phyloP scores from a whole-genome alignment of 2,888 invertebrate genomes.

The Campoplex nolae region DNA sequence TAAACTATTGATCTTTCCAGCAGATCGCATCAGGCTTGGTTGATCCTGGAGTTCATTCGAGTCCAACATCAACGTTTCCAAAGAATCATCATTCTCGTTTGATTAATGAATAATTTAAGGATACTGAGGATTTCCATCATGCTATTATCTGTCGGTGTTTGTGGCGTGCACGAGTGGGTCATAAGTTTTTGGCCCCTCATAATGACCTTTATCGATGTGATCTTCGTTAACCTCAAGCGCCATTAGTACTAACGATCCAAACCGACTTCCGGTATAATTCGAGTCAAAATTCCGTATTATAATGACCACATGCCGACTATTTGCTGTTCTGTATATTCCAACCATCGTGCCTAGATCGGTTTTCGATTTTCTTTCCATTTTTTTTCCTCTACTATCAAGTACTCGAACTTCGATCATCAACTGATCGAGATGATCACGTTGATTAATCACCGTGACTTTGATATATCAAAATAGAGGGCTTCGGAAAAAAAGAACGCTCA shows the following conservation, averaged over 20 bases:
- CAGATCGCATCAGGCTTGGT: background rate
- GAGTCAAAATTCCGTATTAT: background rate
- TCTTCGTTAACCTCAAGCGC: slow-evolving; percentile 56
- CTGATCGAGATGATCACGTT: slow-evolving; percentile 35
- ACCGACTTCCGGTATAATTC: slow-evolving; percentile 36
- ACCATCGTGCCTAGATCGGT: slow-evolving; percentile 5
- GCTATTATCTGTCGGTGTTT: background rate
- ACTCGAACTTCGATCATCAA: slow-evolving; percentile 30
- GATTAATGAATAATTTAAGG: background rate
- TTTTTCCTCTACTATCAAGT: background rate
- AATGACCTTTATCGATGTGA: slow-evolving; percentile 26
- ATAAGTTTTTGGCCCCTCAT: background rate
- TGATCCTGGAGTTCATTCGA: background rate
- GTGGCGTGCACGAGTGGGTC: slow-evolving; percentile 2
- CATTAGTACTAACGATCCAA: slow-evolving; percentile 64
- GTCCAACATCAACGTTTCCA: background rate
- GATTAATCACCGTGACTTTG: slow-evolving; percentile 54
- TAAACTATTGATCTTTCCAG: background rate
- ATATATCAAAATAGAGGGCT: slow-evolving; percentile 1
- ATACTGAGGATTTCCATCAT: background rate
- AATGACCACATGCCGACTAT: background rate
- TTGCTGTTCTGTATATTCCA: background rate
- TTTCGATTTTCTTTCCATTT: slow-evolving; percentile 22
- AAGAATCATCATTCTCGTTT: background rate
- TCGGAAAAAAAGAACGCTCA: background rate